Conservation (phyloP, 2,113 vertebrate species). For the Odocoileus virginianus region DNA sequence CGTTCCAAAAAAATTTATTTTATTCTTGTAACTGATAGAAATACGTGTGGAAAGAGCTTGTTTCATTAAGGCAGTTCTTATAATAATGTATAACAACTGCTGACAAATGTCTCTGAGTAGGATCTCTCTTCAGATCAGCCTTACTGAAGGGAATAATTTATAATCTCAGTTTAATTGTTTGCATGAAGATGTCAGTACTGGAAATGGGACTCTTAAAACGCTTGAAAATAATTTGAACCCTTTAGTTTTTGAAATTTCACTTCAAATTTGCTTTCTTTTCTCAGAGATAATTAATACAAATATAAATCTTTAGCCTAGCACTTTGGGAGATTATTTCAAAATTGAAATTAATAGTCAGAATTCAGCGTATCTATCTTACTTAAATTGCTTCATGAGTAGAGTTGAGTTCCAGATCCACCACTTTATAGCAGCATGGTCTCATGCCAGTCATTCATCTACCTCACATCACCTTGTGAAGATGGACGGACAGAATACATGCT, state of each 20-base stretch:
- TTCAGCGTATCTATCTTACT: background rate
- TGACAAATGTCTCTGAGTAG: background rate
- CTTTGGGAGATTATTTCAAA: background rate
- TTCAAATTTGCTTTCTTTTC: background rate
- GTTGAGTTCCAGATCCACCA: background rate
- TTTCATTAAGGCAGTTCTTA: background rate
- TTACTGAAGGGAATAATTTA: background rate
- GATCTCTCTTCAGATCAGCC: background rate
- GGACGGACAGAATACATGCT: background rate
- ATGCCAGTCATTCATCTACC: background rate
- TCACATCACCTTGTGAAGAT: background rate
- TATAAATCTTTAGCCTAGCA: background rate
- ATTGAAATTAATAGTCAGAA: background rate
- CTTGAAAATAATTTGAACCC: background rate
- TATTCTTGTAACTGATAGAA: background rate
- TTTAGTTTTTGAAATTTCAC: background rate
- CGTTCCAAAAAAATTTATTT: background rate
- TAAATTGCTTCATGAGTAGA: background rate
- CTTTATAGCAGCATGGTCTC: background rate
- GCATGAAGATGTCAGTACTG: background rate
- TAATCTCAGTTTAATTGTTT: background rate
- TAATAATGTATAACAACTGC: background rate
- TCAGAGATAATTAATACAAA: background rate
- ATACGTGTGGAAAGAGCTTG: background rate
- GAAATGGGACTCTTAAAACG: background rate